These are phyloP conservation scores for Heliconius erato DNA, from an alignment of 2,888 invertebrate genomes.

Conservation along the genomic window DNA sequence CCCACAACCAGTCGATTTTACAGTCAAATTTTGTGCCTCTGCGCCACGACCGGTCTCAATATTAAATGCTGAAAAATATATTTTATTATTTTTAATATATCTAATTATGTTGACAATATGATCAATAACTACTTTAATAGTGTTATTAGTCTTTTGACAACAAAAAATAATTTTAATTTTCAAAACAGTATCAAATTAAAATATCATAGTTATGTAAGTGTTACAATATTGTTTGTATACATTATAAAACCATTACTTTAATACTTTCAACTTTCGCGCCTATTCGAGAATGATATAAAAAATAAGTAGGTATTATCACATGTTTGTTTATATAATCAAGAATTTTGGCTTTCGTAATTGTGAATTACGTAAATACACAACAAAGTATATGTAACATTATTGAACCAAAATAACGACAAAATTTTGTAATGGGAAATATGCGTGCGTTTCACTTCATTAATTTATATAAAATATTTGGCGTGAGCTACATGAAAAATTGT, in stretches of 20 bases:
- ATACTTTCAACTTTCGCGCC: background rate
- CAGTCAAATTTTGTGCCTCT: too few species aligned
- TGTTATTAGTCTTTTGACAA: too few species aligned
- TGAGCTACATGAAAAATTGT: constrained; percentile 16
- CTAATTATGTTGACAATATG: too few species aligned
- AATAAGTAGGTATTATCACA: background rate
- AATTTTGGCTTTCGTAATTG: background rate
- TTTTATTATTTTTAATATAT: too few species aligned
- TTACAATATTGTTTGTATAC: too few species aligned
- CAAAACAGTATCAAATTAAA: too few species aligned
- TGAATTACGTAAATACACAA: constrained; percentile 1
- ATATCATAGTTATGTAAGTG: too few species aligned
- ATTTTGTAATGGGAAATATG: constrained; percentile 2
- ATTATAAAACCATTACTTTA: background rate
- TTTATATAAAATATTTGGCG: constrained; percentile 9
- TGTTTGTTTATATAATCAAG: background rate
- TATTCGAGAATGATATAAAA: background rate
- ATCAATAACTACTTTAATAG: too few species aligned
- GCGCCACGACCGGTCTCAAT: too few species aligned
- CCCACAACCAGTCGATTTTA: too few species aligned
- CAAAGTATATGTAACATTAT: background rate
- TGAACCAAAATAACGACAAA: background rate
- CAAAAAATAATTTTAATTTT: too few species aligned
- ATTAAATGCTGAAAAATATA: too few species aligned
- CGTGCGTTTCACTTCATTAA: constrained; percentile 18